Evolutionary conservation across 1,140 invertebrate species (phyloP).

Genomic region (Batillaria attramentaria): DNA sequence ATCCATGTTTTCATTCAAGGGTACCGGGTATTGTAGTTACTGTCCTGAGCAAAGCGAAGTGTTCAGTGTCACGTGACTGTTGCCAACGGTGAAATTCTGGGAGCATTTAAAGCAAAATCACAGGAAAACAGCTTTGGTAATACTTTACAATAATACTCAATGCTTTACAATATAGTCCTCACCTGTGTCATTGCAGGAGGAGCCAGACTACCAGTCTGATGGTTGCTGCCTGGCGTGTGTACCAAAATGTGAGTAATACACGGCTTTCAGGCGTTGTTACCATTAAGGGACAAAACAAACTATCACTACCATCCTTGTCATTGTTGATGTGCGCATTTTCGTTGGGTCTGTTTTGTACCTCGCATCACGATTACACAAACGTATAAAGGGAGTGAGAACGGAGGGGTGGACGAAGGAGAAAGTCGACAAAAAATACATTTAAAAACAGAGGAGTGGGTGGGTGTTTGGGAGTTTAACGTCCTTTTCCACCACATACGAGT

Average conservation of each 20-base stretch:
- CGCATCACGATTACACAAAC: neutral
- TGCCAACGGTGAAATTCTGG: neutral
- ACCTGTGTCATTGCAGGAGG: slow-evolving; percentile 38
- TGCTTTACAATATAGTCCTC: neutral
- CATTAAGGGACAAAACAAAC: neutral
- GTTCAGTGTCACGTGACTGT: neutral
- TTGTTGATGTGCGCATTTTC: neutral
- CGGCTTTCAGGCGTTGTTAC: neutral
- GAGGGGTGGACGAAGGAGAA: neutral
- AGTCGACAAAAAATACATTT: too few relatives aligned
- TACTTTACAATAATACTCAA: too few relatives aligned
- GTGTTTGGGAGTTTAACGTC: too few relatives aligned
- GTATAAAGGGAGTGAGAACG: neutral
- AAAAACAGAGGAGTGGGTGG: too few relatives aligned
- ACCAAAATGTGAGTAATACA: slow-evolving; percentile 41
- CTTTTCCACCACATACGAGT: too few relatives aligned
- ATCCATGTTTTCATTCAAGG: too few relatives aligned
- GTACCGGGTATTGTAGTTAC: too few relatives aligned
- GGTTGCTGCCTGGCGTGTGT: slow-evolving; percentile 53
- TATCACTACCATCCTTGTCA: neutral
- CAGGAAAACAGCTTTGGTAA: neutral
- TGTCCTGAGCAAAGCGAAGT: neutral
- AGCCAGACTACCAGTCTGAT: slow-evolving; percentile 38
- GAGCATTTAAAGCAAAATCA: neutral
- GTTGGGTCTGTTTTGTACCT: neutral